phyloP scores from a whole-genome alignment of 1,140 invertebrate species.

The Solen grandis region DNA sequence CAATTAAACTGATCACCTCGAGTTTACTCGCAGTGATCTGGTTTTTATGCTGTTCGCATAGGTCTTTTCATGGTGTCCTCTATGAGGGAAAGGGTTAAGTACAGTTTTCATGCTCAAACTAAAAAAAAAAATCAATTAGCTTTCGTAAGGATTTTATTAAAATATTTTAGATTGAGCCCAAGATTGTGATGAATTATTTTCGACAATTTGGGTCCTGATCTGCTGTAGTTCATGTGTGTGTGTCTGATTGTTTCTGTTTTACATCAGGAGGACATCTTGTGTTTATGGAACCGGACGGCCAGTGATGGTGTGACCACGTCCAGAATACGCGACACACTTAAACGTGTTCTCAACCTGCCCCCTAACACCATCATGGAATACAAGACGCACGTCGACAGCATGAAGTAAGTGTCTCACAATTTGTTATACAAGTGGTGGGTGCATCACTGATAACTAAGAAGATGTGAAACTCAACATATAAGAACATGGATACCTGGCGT shows the following conservation, averaged over 20 bases:
- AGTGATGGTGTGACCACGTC: slow-evolving; percentile 92
- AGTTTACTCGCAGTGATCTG: too few species aligned
- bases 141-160: too few species aligned
- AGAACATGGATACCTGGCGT: background rate
- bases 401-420: slow-evolving; percentile 83
- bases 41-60: too few species aligned
- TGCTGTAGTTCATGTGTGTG: too few species aligned
- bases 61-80: too few species aligned
- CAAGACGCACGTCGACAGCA: slow-evolving; percentile 94
- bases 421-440: background rate
- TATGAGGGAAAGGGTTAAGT: too few species aligned
- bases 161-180: background rate
- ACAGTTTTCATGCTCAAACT: too few species aligned
- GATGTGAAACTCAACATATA: background rate
- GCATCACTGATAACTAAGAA: background rate
- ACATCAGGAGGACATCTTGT: slow-evolving; percentile 97
- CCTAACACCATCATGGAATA: slow-evolving; percentile 96
- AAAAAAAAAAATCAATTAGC: too few species aligned
- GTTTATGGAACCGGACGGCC: slow-evolving; percentile 98
- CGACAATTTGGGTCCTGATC: background rate
- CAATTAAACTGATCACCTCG: too few species aligned
- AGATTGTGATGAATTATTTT: background rate
- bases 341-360: slow-evolving; percentile 96
- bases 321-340: slow-evolving; percentile 96
- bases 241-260: too few species aligned